phyloP scores from a whole-genome alignment of 2,797 vertebrate genomes.

The Paguma larvata region DNA sequence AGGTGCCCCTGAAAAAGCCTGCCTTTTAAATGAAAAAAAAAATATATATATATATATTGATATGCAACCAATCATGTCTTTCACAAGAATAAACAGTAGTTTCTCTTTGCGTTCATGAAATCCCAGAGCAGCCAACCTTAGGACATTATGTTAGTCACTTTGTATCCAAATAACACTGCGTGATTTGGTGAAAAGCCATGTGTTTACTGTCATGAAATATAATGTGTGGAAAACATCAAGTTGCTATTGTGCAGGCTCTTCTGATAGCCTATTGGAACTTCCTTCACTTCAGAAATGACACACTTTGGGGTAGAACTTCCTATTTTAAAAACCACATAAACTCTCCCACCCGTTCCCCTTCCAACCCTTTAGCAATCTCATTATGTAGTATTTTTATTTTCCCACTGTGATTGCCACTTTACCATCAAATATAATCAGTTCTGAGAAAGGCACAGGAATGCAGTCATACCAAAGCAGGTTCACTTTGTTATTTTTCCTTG shows the following conservation, averaged over 20 bases:
- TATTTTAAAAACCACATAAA: slow-evolving; percentile 78
- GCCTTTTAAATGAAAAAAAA: neutral
- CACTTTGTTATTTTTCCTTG: neutral
- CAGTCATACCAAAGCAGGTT: neutral
- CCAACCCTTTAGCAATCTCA: neutral
- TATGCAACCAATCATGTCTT: neutral
- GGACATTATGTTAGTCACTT: neutral
- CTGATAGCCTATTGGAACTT: neutral
- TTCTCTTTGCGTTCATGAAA: slow-evolving; percentile 45
- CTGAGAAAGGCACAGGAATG: neutral
- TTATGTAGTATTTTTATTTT: neutral
- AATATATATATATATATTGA: neutral
- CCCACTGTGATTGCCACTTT: neutral
- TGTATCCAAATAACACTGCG: neutral
- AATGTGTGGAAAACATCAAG: slow-evolving; percentile 49
- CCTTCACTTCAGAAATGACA: slow-evolving; percentile 73
- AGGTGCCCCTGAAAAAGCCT: neutral
- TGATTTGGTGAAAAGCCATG: neutral
- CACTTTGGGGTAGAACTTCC: slow-evolving; percentile 69
- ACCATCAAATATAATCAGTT: neutral
- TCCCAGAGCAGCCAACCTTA: neutral
- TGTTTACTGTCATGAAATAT: neutral
- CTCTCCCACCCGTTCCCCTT: slow-evolving; percentile 47
- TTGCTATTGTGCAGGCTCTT: neutral
- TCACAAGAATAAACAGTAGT: neutral